Evolutionary conservation across 2,113 vertebrate species (phyloP).

Genomic region (Lethenteron reissneri): DNA sequence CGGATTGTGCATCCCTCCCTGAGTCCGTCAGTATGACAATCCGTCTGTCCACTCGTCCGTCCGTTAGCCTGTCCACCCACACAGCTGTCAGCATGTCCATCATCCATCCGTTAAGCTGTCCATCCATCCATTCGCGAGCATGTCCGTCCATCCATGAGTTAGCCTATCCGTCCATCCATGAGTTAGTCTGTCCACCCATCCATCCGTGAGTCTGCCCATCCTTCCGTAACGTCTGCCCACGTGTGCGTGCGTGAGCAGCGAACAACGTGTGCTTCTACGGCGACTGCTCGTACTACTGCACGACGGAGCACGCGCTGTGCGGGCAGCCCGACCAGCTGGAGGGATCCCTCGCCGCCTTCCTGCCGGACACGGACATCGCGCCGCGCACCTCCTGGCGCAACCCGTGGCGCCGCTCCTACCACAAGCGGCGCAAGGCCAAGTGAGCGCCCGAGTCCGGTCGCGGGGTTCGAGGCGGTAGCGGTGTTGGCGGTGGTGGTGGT

Average conservation of each 20-base stretch:
- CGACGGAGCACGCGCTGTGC: conserved; percentile 83
- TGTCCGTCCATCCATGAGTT: too few species aligned
- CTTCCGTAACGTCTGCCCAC: neutral
- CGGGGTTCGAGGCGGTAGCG: too few species aligned
- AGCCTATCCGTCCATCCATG: too few species aligned
- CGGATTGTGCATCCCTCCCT: too few species aligned
- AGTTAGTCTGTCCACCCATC: too few species aligned
- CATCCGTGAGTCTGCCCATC: neutral
- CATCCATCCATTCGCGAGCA: too few species aligned
- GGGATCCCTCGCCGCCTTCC: conserved; percentile 79
- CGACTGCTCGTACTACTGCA: conserved; percentile 95
- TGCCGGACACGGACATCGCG: conserved; percentile 65
- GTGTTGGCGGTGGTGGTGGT: too few species aligned
- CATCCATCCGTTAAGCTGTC: too few species aligned
- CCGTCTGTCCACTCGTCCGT: too few species aligned
- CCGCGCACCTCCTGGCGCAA: conserved; percentile 96
- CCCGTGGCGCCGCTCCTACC: conserved; percentile 91
- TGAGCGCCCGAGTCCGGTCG: conserved; percentile 23
- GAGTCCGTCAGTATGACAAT: too few species aligned
- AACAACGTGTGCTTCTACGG: conserved; percentile 98
- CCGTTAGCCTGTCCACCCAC: too few species aligned
- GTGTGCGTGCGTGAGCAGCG: conserved; percentile 25
- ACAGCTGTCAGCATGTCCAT: too few species aligned
- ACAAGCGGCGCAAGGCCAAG: conserved; percentile 99
- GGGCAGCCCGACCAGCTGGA: conserved; percentile 85